These are phyloP conservation scores for Polyommatus icarus DNA, from an alignment of 2,888 invertebrate genomes.

Conservation along the genomic window DNA sequence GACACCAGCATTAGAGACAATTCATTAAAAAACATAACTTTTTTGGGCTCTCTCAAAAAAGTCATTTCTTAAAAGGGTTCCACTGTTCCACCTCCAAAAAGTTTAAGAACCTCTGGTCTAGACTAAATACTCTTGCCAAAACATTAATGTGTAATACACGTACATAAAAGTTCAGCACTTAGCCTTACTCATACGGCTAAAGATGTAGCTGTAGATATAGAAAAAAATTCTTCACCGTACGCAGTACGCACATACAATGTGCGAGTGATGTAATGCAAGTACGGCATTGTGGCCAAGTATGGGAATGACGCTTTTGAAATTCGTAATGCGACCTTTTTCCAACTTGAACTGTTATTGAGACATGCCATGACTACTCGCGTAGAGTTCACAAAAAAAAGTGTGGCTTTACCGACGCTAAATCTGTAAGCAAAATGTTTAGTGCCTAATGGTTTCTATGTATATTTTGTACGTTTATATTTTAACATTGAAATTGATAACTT, in stretches of 20 bases:
- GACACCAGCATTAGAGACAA: too few relatives aligned
- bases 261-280: conserved; percentile 22
- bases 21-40: too few relatives aligned
- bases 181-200: neutral
- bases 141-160: neutral
- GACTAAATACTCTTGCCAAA: neutral
- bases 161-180: neutral
- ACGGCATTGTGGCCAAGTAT: conserved; percentile 29
- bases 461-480: too few relatives aligned
- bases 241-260: conserved; percentile 25
- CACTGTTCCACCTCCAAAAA: neutral
- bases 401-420: neutral
- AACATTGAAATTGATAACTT: too few relatives aligned
- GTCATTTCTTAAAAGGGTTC: too few relatives aligned
- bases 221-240: neutral
- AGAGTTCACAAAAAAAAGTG: neutral
- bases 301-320: conserved; percentile 30
- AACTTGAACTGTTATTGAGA: conserved; percentile 24
- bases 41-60: neutral
- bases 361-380: conserved; percentile 23
- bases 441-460: too few relatives aligned
- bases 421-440: neutral
- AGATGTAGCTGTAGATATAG: neutral
- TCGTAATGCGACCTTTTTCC: conserved; percentile 26
- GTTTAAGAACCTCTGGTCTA: neutral